Evolutionary conservation across 2,113 vertebrate species (phyloP).

Genomic region (Herpailurus yagouaroundi): DNA sequence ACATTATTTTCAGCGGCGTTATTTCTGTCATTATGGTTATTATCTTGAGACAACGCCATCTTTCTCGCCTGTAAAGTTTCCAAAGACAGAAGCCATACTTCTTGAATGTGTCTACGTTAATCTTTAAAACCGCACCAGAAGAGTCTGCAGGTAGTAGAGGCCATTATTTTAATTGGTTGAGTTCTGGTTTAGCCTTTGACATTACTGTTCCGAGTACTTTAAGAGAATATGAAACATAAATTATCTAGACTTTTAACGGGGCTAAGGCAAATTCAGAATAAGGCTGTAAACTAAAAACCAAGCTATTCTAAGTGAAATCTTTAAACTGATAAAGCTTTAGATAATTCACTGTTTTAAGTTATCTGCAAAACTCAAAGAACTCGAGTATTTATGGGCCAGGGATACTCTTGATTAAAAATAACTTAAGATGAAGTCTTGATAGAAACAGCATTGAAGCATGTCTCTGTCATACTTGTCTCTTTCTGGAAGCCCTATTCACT

Average conservation of each 20-base stretch:
- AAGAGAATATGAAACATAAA: not conserved
- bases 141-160: rapidly evolving
- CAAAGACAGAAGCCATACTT: not conserved
- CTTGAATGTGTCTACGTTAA: not conserved
- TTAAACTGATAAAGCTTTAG: not conserved
- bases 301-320: not conserved
- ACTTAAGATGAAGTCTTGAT: not conserved
- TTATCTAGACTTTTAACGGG: not conserved
- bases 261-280: not conserved
- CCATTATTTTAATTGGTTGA: rapidly evolving
- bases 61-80: not conserved
- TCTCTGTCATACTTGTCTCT: not conserved
- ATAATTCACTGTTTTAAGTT: not conserved
- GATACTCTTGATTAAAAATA: not conserved
- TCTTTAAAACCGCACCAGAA: slow-evolving; percentile 33
- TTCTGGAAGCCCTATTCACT: not conserved
- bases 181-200: not conserved
- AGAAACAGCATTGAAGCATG: not conserved
- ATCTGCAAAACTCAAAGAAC: not conserved
- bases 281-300: not conserved
- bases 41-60: not conserved
- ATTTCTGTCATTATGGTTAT: not conserved
- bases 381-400: not conserved
- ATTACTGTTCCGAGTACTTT: not conserved
- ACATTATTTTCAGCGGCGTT: not conserved